Percentiles rank a stretch among this genome's conserved stretches.
Evolutionary conservation across 2,888 invertebrate species (phyloP).

Genomic region (Chelonus formosanus): DNA sequence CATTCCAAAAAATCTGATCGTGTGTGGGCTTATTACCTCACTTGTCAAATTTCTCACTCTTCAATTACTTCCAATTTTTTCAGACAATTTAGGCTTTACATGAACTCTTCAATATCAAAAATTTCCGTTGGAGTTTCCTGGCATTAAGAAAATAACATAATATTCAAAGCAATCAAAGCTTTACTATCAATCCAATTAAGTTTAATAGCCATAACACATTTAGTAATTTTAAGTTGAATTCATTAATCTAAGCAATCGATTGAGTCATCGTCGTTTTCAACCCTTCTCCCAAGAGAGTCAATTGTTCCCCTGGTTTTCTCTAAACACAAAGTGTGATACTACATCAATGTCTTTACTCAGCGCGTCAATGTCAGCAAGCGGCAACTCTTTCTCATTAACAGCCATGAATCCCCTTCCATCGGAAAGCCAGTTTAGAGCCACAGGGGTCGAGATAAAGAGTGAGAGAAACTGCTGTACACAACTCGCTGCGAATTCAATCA

Average conservation of each 20-base stretch:
- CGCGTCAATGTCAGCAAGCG: conserved; percentile 50
- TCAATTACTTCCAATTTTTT: too few relatives aligned
- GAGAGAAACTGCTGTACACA: background rate
- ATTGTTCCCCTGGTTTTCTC: conserved; percentile 32
- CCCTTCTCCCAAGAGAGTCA: conserved; percentile 13
- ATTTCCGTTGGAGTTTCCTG: too few relatives aligned
- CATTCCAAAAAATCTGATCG: too few relatives aligned
- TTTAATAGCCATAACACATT: too few relatives aligned
- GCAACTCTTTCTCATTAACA: conserved; percentile 55
- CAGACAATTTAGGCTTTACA: too few relatives aligned
- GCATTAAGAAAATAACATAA: too few relatives aligned
- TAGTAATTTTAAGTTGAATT: too few relatives aligned
- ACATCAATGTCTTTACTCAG: conserved; percentile 51
- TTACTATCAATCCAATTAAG: too few relatives aligned
- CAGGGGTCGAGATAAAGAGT: conserved; percentile 17
- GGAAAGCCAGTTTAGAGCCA: background rate
- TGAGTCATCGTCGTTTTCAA: background rate
- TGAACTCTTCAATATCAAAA: too few relatives aligned
- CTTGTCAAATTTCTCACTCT: too few relatives aligned
- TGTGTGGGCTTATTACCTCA: too few relatives aligned
- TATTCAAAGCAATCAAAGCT: too few relatives aligned
- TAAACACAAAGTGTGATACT: conserved; percentile 38
- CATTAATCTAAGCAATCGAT: background rate
- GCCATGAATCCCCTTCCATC: conserved; percentile 30
- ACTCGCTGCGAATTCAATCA: conserved; percentile 52